Conservation (phyloP, 2,888 invertebrate genomes). For the Diaprepes abbreviatus region DNA sequence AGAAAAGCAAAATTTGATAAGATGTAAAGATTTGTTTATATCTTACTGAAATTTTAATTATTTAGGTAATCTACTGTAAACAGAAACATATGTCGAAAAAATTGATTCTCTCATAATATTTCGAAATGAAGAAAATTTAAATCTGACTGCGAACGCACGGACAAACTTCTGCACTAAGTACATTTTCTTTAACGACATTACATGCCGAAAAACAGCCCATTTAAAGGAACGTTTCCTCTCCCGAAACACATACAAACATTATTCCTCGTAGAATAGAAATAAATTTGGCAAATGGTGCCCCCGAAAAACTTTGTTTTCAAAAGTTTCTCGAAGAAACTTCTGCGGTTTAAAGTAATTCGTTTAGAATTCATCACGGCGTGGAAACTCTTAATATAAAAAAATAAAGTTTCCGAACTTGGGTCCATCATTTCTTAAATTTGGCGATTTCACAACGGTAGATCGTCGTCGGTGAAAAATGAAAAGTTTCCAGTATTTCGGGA, state of each 20-base stretch:
- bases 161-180: no score
- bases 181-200: no score
- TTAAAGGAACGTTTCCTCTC: neutral
- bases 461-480: conserved; percentile 5
- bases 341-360: conserved; percentile 26
- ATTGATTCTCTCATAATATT: no score
- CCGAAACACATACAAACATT: neutral
- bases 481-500: neutral
- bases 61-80: no score
- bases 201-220: neutral
- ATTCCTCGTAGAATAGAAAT: conserved; percentile 1
- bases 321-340: conserved; percentile 3
- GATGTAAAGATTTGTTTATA: no score
- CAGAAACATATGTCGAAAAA: no score
- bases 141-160: no score
- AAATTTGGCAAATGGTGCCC: conserved; percentile 11
- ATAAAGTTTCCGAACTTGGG: conserved; percentile 17
- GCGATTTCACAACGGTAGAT: conserved; percentile 1
- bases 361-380: conserved; percentile 28
- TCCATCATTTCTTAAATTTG: conserved; percentile 19
- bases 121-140: no score
- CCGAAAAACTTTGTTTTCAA: conserved; percentile 10
- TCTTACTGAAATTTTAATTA: no score
- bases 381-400: conserved; percentile 23
- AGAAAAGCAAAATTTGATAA: no score